Percentiles rank a stretch among this genome's conserved stretches.
phyloP scores from a whole-genome alignment of 2,797 vertebrate species.

The Tympanoctomys barrerae region DNA sequence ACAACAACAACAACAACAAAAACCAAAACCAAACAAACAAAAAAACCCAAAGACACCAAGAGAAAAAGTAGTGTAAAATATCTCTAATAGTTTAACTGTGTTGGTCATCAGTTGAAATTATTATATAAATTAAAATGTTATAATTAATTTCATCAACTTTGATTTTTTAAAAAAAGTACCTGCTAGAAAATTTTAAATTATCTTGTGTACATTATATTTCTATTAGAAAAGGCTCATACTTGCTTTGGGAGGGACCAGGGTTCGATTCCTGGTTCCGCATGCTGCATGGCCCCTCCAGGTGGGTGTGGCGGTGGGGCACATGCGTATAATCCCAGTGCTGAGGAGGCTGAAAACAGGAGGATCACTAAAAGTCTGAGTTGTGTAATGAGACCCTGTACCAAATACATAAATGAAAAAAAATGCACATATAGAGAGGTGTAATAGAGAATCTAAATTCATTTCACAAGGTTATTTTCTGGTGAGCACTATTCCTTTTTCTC shows the following conservation, averaged over 20 bases:
- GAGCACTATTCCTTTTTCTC: background rate
- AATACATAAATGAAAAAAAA: too few relatives aligned
- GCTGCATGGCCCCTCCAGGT: too few relatives aligned
- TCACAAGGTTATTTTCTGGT: background rate
- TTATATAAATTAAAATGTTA: background rate
- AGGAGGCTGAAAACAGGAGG: too few relatives aligned
- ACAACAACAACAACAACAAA: too few relatives aligned
- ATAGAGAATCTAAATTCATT: background rate
- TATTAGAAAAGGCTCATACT: background rate
- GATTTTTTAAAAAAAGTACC: background rate
- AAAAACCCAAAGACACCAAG: background rate
- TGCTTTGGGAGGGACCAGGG: too few relatives aligned
- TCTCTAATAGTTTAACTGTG: background rate
- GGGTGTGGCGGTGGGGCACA: too few relatives aligned
- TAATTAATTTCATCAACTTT: conserved; percentile 14
- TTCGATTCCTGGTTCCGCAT: too few relatives aligned
- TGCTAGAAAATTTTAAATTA: conserved; percentile 29
- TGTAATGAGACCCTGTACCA: too few relatives aligned
- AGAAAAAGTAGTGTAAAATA: background rate
- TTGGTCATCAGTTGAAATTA: background rate
- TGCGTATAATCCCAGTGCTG: too few relatives aligned
- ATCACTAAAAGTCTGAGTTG: too few relatives aligned
- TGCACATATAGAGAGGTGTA: background rate
- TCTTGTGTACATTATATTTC: background rate
- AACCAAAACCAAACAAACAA: too few relatives aligned